These are phyloP conservation scores for Cryptocheilus praepositus DNA, from an alignment of 2,888 invertebrate species.

Conservation along the genomic window DNA sequence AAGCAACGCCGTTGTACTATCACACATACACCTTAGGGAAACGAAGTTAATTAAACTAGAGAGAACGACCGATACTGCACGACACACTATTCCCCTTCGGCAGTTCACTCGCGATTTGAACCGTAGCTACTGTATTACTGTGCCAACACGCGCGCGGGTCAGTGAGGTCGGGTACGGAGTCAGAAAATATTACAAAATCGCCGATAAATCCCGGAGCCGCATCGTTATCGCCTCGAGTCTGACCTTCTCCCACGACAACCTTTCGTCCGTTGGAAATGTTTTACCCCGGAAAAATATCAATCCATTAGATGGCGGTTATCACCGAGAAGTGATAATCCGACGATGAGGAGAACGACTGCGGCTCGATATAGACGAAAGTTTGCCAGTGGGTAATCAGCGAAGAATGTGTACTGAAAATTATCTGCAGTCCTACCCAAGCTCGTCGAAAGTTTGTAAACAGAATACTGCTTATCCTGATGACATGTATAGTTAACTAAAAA, in stretches of 20 bases:
- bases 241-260: constrained; percentile 26
- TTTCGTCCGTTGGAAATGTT: constrained; percentile 4
- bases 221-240: constrained; percentile 36
- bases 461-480: too few relatives aligned
- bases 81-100: constrained; percentile 12
- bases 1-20: too few relatives aligned
- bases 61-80: not conserved
- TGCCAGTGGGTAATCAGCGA: too few relatives aligned
- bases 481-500: too few relatives aligned
- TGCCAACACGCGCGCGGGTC: constrained; percentile 34
- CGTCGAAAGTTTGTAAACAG: too few relatives aligned
- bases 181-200: constrained; percentile 59
- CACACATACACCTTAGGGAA: too few relatives aligned
- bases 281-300: constrained; percentile 23
- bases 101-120: too few relatives aligned
- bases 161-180: constrained; percentile 43
- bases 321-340: not conserved
- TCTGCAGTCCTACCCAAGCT: too few relatives aligned
- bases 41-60: too few relatives aligned
- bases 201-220: constrained; percentile 53
- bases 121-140: constrained; percentile 23
- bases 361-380: too few relatives aligned
- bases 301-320: not conserved
- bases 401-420: too few relatives aligned
- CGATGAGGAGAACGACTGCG: too few relatives aligned